Conservation (phyloP, 2,888 invertebrate genomes). For the Priapulus caudatus region DNA sequence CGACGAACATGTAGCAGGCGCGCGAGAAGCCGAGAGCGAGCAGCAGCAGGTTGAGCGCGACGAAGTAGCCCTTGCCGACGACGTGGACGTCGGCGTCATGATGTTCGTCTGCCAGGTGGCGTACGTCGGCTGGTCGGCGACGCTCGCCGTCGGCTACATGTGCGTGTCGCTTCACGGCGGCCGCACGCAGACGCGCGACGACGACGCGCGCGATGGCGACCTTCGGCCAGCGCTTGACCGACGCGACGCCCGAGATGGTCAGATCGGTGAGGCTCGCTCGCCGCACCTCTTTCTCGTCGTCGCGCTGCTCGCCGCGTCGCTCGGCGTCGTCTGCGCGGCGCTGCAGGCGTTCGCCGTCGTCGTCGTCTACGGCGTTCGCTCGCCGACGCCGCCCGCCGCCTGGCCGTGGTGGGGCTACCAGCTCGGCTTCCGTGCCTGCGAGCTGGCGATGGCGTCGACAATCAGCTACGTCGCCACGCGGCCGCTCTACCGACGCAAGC, state of each 20-base stretch:
- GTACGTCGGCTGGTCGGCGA: no score
- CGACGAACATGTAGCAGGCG: conserved; percentile 75
- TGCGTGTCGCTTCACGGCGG: no score
- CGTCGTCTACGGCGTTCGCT: no score
- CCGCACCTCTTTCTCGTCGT: no score
- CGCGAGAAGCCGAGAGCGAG: conserved; percentile 61
- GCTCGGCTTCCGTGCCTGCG: not conserved
- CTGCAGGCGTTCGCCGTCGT: no score
- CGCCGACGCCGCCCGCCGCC: not conserved
- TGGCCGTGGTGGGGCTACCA: not conserved
- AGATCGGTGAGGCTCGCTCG: not conserved
- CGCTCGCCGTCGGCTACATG: no score
- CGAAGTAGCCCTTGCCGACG: conserved; percentile 59
- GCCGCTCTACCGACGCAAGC: not conserved
- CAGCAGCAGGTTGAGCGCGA: conserved; percentile 67
- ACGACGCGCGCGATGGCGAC: no score
- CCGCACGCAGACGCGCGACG: no score
- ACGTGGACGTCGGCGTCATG: no score
- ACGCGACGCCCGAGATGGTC: not conserved
- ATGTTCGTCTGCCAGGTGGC: no score
- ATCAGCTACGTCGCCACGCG: not conserved
- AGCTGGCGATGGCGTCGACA: not conserved
- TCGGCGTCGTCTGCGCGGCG: no score
- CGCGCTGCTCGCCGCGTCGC: no score
- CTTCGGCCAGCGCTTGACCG: not conserved